Conservation (phyloP, 2,113 vertebrate genomes). For the Odontophorus gujanensis region DNA sequence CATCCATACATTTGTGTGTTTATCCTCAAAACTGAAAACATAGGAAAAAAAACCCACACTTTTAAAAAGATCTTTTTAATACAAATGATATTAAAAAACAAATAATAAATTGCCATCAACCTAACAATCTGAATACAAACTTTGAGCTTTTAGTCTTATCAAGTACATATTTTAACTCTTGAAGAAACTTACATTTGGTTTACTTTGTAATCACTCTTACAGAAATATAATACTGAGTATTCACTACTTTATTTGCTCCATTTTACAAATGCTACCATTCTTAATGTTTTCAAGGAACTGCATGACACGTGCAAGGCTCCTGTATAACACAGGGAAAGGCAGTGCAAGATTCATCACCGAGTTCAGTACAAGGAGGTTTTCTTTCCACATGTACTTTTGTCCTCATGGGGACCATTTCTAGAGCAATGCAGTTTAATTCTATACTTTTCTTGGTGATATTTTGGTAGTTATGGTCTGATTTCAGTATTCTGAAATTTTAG, state of each 20-base stretch:
- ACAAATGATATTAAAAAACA: accelerated
- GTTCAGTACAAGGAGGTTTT: neutral
- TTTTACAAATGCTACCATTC: neutral
- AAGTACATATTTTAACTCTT: neutral
- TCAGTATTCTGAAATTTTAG: neutral
- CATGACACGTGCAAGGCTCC: neutral
- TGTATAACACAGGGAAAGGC: neutral
- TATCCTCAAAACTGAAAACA: neutral
- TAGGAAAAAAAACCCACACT: neutral
- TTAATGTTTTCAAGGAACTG: neutral
- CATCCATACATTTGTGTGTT: neutral
- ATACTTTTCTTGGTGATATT: neutral
- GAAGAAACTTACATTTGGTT: neutral
- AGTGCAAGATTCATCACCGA: neutral
- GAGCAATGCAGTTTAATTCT: neutral
- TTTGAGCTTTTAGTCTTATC: neutral
- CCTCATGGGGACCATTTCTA: neutral
- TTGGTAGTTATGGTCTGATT: neutral
- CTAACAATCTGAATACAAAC: neutral
- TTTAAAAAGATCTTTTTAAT: accelerated
- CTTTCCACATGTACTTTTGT: neutral
- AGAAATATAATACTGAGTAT: neutral
- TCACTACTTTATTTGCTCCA: neutral
- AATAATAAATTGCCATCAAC: neutral
- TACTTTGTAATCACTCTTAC: neutral